Conservation (phyloP, 2,888 invertebrate species). For the Catocala fraxini region DNA sequence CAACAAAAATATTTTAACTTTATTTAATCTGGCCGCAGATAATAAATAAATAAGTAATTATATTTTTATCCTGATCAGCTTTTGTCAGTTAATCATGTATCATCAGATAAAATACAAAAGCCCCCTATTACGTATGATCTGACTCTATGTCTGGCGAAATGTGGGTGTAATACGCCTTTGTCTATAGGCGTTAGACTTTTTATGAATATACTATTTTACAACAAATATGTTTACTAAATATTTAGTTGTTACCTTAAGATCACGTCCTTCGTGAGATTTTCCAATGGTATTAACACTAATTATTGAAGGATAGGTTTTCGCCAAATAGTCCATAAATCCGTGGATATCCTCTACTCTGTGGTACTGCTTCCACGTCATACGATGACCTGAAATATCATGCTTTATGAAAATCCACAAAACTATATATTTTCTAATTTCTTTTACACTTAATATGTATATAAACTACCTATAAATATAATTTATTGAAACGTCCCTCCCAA, state of each 20-base stretch:
- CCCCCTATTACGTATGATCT: no score
- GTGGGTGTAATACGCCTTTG: no score
- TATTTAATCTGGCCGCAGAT: no score
- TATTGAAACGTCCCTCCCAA: slow-evolving; percentile 19
- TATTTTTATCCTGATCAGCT: no score
- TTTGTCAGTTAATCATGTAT: no score
- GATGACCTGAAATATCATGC: slow-evolving; percentile 69
- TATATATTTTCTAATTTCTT: not conserved
- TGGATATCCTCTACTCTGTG: slow-evolving; percentile 92
- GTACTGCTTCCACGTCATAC: slow-evolving; percentile 94
- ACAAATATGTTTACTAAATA: no score
- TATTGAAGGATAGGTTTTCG: slow-evolving; percentile 91
- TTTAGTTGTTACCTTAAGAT: slow-evolving; percentile 88
- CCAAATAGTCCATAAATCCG: slow-evolving; percentile 92
- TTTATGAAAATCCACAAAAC: slow-evolving; percentile 2
- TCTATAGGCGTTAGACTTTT: no score
- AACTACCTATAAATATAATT: slow-evolving; percentile 19
- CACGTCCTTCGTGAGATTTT: slow-evolving; percentile 91
- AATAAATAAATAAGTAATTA: no score
- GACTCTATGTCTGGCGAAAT: no score
- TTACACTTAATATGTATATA: not conserved
- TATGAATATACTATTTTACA: no score
- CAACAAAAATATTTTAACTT: not conserved
- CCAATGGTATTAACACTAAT: slow-evolving; percentile 93
- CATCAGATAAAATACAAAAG: no score